These are phyloP conservation scores for Caenorhabditis sulstoni DNA, from an alignment of 2,888 invertebrate species.

Conservation along the genomic window DNA sequence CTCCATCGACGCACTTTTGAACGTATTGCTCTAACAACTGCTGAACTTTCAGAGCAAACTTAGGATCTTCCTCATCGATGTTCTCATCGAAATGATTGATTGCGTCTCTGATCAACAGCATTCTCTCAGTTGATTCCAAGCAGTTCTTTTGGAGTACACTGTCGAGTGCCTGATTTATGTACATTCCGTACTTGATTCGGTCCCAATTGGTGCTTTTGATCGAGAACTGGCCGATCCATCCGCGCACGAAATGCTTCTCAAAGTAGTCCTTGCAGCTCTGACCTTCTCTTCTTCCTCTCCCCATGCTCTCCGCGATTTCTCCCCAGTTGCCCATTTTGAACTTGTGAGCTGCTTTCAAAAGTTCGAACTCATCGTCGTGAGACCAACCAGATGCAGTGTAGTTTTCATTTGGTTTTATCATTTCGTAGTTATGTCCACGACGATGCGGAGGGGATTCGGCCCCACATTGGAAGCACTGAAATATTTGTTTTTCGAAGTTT, in stretches of 20 bases:
- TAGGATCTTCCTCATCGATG: conserved; percentile 38
- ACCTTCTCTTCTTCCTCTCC: conserved; percentile 24
- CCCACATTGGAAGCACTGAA: conserved; percentile 74
- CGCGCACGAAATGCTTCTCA: conserved; percentile 68
- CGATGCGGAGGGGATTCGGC: conserved; percentile 70
- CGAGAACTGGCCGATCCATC: conserved; percentile 70
- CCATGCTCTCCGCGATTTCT: conserved; percentile 50
- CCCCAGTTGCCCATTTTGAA: conserved; percentile 72
- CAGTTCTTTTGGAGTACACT: conserved; percentile 30
- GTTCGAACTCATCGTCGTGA: conserved; percentile 42
- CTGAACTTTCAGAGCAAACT: conserved; percentile 35
- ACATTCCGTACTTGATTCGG: conserved; percentile 46
- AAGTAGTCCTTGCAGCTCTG: conserved; percentile 65
- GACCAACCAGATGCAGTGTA: conserved; percentile 54
- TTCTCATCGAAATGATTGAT: conserved; percentile 25
- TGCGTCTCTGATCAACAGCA: conserved; percentile 57
- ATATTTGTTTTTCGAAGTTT: not conserved
- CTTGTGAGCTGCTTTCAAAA: conserved; percentile 66
- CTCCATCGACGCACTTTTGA: conserved; percentile 41
- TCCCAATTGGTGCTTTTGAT: conserved; percentile 61
- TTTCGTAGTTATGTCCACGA: conserved; percentile 72
- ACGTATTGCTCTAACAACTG: conserved; percentile 46
- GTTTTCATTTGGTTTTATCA: conserved; percentile 50
- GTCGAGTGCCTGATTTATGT: conserved; percentile 45
- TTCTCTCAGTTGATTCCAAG: conserved; percentile 43